Conservation (phyloP, 2,797 vertebrate genomes). For the Hephaestus fuliginosus region DNA sequence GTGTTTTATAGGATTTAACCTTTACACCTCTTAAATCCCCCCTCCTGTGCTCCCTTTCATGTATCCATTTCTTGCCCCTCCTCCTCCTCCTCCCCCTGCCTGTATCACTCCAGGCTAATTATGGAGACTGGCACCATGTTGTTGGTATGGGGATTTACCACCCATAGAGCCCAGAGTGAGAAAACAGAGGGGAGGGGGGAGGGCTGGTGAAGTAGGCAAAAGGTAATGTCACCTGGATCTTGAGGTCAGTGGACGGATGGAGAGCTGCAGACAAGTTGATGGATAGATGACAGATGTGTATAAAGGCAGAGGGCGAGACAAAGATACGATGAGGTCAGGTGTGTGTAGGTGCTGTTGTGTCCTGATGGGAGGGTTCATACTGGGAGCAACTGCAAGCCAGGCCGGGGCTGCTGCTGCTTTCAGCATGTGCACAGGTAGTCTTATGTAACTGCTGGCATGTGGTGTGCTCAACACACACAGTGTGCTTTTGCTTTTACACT, state of each 20-base stretch:
- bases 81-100: neutral
- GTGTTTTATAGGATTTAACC: neutral
- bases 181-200: neutral
- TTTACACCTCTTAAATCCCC: slow-evolving; percentile 17
- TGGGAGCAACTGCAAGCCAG: slow-evolving; percentile 31
- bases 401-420: slow-evolving; percentile 14
- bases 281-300: slow-evolving; percentile 17
- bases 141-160: slow-evolving; percentile 68
- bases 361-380: slow-evolving; percentile 30
- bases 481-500: slow-evolving; percentile 69
- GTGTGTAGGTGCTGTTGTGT: slow-evolving; percentile 11
- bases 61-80: slow-evolving; percentile 30
- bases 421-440: slow-evolving; percentile 66
- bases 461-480: slow-evolving; percentile 40
- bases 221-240: slow-evolving; percentile 15
- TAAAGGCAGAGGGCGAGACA: slow-evolving; percentile 6
- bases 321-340: slow-evolving; percentile 16
- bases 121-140: slow-evolving; percentile 68
- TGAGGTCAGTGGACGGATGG: neutral
- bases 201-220: slow-evolving; percentile 33
- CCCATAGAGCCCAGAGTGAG: slow-evolving; percentile 27
- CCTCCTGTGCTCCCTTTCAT: slow-evolving; percentile 4
- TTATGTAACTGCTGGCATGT: slow-evolving; percentile 72
- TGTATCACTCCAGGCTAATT: slow-evolving; percentile 61
- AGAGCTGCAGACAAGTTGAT: slow-evolving; percentile 13